Evolutionary conservation across 2,113 vertebrate species (phyloP).

Genomic region (Felis chaus): DNA sequence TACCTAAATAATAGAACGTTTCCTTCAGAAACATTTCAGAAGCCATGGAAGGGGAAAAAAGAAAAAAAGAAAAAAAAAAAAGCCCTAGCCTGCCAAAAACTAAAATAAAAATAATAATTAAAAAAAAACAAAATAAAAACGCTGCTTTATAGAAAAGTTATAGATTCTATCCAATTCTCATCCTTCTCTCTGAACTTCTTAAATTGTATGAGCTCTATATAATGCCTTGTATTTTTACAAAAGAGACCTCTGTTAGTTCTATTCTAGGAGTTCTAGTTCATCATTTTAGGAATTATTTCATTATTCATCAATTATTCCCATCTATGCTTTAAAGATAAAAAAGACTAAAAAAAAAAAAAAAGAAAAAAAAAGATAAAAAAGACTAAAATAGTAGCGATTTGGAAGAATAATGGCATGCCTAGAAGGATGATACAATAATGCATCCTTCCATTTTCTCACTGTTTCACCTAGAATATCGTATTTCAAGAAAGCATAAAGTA

Average conservation of each 20-base stretch:
- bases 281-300: conserved; percentile 10
- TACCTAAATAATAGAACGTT: background rate
- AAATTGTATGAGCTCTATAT: background rate
- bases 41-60: background rate
- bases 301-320: conserved; percentile 7
- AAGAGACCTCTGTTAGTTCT: background rate
- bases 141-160: background rate
- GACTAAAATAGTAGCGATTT: background rate
- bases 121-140: background rate
- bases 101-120: conserved; percentile 23
- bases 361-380: background rate
- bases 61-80: background rate
- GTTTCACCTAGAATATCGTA: background rate
- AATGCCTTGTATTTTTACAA: background rate
- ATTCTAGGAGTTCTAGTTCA: conserved; percentile 6
- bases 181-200: background rate
- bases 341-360: background rate
- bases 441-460: background rate
- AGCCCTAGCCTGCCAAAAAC: background rate
- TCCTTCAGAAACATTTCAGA: background rate
- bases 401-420: background rate
- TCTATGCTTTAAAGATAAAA: background rate
- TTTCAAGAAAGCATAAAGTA: conserved; percentile 14
- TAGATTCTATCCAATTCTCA: background rate
- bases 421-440: background rate